Conservation (phyloP, 2,113 vertebrate species). For the Menura novaehollandiae region DNA sequence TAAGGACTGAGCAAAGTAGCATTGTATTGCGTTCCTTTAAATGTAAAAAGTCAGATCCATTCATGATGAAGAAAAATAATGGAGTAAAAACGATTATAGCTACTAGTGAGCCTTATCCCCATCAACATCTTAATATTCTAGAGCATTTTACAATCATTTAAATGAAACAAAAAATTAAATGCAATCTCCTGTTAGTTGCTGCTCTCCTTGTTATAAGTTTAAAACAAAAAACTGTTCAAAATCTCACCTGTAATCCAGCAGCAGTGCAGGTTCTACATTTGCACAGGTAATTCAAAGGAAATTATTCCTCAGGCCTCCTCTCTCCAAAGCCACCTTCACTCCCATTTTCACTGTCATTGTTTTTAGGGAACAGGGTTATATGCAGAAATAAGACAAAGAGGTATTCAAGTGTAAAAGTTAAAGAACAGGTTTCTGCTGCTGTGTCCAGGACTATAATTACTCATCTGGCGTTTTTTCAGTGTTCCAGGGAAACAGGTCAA, state of each 20-base stretch:
- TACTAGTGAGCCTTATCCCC: background rate
- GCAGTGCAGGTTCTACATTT: background rate
- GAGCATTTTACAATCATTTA: background rate
- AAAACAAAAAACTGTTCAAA: background rate
- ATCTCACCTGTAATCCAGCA: background rate
- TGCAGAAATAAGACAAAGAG: background rate
- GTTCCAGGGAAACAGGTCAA: background rate
- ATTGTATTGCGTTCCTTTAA: background rate
- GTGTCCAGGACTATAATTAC: background rate
- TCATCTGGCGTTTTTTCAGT: conserved; percentile 12
- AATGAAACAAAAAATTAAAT: background rate
- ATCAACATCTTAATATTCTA: background rate
- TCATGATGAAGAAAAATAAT: background rate
- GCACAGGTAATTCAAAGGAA: background rate
- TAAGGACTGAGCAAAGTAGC: background rate
- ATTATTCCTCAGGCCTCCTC: background rate
- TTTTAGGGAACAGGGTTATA: background rate
- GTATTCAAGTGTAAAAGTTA: background rate
- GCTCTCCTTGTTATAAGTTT: background rate
- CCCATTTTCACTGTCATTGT: background rate
- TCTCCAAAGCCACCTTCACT: background rate
- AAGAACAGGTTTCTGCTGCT: background rate
- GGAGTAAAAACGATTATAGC: background rate
- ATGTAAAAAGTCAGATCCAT: background rate
- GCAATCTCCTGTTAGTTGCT: background rate